Conservation (phyloP, 1,140 invertebrate species). For the Tachypleus tridentatus region DNA sequence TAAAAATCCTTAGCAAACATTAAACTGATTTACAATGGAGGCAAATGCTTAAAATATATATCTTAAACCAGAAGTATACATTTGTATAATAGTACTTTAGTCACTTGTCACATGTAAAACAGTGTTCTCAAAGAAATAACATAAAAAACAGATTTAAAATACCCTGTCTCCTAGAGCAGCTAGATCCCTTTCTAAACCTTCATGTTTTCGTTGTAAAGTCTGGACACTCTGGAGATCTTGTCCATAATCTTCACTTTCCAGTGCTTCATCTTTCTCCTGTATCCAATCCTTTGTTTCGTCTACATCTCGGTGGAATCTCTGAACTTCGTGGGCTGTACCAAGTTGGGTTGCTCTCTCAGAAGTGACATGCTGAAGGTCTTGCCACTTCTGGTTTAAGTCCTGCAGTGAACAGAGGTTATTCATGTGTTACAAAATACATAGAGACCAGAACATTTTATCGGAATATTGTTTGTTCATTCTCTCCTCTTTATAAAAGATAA, state of each 20-base stretch:
- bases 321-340: slow-evolving; percentile 95
- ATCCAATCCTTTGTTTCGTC: slow-evolving; percentile 99
- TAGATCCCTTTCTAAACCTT: slow-evolving; percentile 91
- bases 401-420: slow-evolving; percentile 26
- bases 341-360: slow-evolving; percentile 85
- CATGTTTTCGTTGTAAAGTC: slow-evolving; percentile 93
- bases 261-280: slow-evolving; percentile 90
- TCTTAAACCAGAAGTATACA: too few relatives aligned
- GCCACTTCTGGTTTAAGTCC: slow-evolving; percentile 90
- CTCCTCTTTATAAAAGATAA: too few relatives aligned
- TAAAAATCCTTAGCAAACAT: too few relatives aligned
- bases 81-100: too few relatives aligned
- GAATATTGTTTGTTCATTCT: too few relatives aligned
- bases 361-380: slow-evolving; percentile 74
- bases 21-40: too few relatives aligned
- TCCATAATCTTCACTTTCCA: slow-evolving; percentile 92
- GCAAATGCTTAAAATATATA: too few relatives aligned
- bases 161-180: slow-evolving; percentile 92
- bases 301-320: slow-evolving; percentile 96
- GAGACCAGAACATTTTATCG: neutral
- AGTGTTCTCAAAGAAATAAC: too few relatives aligned
- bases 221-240: slow-evolving; percentile 94
- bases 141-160: neutral
- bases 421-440: neutral
- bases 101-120: too few relatives aligned